Evolutionary conservation across 2,797 vertebrate species (phyloP).

Genomic region (Melanotaenia trifasciata): DNA sequence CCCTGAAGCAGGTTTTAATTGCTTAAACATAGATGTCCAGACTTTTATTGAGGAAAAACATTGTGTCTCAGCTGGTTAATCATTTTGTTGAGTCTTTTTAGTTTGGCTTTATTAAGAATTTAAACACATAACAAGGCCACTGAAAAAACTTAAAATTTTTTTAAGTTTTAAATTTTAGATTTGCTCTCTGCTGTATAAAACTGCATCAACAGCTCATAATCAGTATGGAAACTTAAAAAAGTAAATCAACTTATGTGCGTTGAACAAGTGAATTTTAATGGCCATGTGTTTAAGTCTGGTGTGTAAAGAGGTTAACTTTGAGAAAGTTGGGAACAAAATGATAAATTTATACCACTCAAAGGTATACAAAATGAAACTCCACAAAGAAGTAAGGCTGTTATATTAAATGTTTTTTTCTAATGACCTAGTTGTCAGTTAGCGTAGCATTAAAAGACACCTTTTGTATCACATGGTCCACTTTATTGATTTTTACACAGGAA

Average conservation of each 20-base stretch:
- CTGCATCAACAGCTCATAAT: background rate
- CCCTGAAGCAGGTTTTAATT: background rate
- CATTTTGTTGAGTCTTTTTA: background rate
- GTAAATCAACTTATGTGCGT: background rate
- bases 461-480: constrained; percentile 72
- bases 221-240: background rate
- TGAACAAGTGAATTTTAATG: background rate
- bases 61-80: background rate
- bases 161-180: background rate
- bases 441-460: background rate
- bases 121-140: background rate
- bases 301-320: background rate
- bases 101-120: background rate
- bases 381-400: background rate
- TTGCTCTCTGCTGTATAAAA: background rate
- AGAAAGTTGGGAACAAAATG: background rate
- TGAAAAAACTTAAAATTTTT: background rate
- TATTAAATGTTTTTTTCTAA: background rate
- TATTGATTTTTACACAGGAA: constrained; percentile 73
- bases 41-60: background rate
- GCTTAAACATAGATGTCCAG: background rate
- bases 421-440: background rate
- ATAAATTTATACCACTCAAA: background rate
- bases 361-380: background rate
- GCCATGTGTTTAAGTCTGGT: background rate